These are phyloP conservation scores for Aselliscus stoliczkanus DNA, from an alignment of 2,797 vertebrate genomes.

Conservation along the genomic window DNA sequence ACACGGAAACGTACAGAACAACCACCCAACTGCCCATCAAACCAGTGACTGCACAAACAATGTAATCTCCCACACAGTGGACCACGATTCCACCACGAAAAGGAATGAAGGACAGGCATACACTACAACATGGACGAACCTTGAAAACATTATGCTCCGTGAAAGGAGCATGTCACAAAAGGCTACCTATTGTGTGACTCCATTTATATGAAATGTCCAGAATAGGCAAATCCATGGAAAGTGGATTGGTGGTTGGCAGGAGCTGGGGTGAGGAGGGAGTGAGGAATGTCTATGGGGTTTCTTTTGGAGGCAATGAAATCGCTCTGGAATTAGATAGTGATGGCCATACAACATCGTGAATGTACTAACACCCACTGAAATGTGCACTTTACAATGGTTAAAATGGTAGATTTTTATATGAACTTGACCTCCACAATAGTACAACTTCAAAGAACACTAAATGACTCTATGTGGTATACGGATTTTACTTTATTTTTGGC, in stretches of 20 bases:
- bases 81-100: not conserved
- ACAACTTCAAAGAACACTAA: not conserved
- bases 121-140: not conserved
- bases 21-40: not conserved
- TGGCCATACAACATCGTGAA: not conserved
- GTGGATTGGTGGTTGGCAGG: not conserved
- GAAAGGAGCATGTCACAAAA: not conserved
- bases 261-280: not conserved
- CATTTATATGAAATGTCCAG: not conserved
- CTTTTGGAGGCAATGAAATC: not conserved
- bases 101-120: not conserved
- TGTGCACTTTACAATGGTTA: not conserved
- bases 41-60: not conserved
- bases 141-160: not conserved
- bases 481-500: not conserved
- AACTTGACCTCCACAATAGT: not conserved
- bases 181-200: rapidly evolving
- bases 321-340: not conserved
- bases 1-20: not conserved
- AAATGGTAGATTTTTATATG: not conserved
- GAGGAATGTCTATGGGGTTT: not conserved
- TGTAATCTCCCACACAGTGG: not conserved
- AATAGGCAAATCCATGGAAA: not conserved
- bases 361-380: not conserved
- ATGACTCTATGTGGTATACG: not conserved